These are phyloP conservation scores for Conomelus anceps DNA, from an alignment of 2,888 invertebrate genomes.

Conservation along the genomic window DNA sequence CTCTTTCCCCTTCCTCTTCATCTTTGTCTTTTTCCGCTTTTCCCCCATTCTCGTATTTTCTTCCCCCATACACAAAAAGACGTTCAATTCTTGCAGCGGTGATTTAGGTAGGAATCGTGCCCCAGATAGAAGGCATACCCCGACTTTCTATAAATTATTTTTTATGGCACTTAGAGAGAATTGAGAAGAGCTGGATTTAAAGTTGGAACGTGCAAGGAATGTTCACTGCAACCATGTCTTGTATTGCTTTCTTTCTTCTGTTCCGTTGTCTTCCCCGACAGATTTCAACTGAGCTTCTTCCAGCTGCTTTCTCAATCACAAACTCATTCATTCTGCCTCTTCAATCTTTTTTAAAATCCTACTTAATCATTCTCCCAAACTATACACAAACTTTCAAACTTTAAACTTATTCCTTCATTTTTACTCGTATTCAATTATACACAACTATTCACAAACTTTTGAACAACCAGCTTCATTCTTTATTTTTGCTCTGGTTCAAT, in stretches of 20 bases:
- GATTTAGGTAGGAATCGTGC: conserved; percentile 22
- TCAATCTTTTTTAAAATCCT: too few species aligned
- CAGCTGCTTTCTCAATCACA: not conserved
- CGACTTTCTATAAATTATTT: conserved; percentile 28
- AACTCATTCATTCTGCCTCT: too few species aligned
- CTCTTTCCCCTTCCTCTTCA: not conserved
- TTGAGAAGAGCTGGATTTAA: conserved; percentile 28
- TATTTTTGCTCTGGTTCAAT: too few species aligned
- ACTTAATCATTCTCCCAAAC: too few species aligned
- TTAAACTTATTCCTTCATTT: too few species aligned
- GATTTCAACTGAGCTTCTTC: not conserved
- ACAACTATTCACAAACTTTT: too few species aligned
- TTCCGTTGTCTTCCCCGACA: not conserved
- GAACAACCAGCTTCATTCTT: too few species aligned
- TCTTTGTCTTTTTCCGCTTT: not conserved
- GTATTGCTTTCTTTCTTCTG: not conserved
- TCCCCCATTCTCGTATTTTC: not conserved
- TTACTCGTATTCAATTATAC: too few species aligned
- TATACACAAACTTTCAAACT: too few species aligned
- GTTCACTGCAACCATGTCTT: conserved; percentile 14
- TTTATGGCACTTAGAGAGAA: conserved; percentile 25
- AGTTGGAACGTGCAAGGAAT: conserved; percentile 21
- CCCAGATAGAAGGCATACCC: conserved; percentile 21
- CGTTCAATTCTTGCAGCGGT: conserved; percentile 13
- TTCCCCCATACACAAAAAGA: not conserved